phyloP scores from a whole-genome alignment of 2,888 invertebrate species.

The Octonoba sinensis region DNA sequence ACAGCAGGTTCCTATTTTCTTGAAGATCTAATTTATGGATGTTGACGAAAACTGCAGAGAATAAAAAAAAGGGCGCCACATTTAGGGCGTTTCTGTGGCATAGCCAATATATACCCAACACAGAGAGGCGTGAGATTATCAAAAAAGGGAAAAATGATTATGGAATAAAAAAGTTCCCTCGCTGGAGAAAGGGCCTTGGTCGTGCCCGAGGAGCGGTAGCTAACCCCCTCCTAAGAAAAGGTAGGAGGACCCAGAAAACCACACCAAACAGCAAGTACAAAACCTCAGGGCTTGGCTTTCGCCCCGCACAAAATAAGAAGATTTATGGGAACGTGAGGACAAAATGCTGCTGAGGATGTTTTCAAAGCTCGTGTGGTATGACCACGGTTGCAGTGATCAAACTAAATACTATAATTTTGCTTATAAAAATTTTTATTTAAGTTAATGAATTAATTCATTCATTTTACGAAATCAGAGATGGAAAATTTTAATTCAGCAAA shows the following conservation, averaged over 20 bases:
- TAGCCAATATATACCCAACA: slow-evolving; percentile 43
- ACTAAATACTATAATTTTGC: no score
- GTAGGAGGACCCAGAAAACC: slow-evolving; percentile 32
- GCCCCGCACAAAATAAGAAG: slow-evolving; percentile 35
- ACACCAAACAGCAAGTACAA: slow-evolving; percentile 29
- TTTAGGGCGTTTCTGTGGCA: slow-evolving; percentile 26
- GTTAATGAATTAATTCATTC: no score
- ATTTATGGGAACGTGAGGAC: slow-evolving; percentile 23
- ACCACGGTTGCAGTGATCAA: no score
- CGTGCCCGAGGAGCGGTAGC: slow-evolving; percentile 27
- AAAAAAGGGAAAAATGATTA: slow-evolving; percentile 56
- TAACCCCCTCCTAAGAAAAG: slow-evolving; percentile 24
- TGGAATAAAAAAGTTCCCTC: slow-evolving; percentile 35
- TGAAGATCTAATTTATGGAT: slow-evolving; percentile 62
- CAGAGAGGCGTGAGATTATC: slow-evolving; percentile 54
- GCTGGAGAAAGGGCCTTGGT: slow-evolving; percentile 13
- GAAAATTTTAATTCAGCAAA: no score
- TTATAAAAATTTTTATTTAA: no score
- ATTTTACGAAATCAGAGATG: no score
- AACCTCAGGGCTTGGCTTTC: slow-evolving; percentile 43
- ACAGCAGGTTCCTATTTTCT: slow-evolving; percentile 9
- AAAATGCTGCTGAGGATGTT: slow-evolving; percentile 6
- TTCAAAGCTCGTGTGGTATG: not conserved
- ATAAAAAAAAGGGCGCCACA: slow-evolving; percentile 16
- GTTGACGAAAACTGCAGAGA: slow-evolving; percentile 52